These are phyloP conservation scores for Thymelicus lineola DNA, from an alignment of 2,888 invertebrate species.

Conservation along the genomic window DNA sequence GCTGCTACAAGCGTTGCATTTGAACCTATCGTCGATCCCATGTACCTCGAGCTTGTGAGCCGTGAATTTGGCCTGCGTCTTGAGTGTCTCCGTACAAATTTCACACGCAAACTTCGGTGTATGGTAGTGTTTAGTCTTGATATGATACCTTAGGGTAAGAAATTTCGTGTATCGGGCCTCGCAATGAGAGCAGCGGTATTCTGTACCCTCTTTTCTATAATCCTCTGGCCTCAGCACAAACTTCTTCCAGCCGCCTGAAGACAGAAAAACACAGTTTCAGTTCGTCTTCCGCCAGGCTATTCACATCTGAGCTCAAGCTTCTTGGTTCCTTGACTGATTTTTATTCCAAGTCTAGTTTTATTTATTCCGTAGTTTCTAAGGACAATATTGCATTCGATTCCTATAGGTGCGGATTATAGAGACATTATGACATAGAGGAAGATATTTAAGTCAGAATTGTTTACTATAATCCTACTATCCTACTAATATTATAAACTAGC, in stretches of 20 bases:
- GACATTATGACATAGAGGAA: too few species aligned
- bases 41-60: slow-evolving; percentile 66
- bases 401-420: neutral
- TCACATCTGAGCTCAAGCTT: neutral
- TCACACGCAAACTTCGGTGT: slow-evolving; percentile 57
- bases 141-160: slow-evolving; percentile 57
- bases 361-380: neutral
- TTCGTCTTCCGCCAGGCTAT: neutral
- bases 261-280: slow-evolving; percentile 62
- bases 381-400: neutral
- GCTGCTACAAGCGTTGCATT: slow-evolving; percentile 71
- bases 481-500: too few species aligned
- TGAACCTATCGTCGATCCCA: slow-evolving; percentile 64
- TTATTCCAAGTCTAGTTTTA: neutral
- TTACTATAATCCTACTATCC: too few species aligned
- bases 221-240: slow-evolving; percentile 60
- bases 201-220: slow-evolving; percentile 55
- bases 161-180: slow-evolving; percentile 60
- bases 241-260: slow-evolving; percentile 54
- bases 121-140: slow-evolving; percentile 66
- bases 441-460: too few species aligned
- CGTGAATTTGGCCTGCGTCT: slow-evolving; percentile 59
- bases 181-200: slow-evolving; percentile 57
- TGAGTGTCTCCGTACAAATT: slow-evolving; percentile 58
- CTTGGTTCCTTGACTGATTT: neutral